Evolutionary conservation across 2,888 invertebrate genomes (phyloP).

Genomic region (Spatulosminthurus flaviceps): DNA sequence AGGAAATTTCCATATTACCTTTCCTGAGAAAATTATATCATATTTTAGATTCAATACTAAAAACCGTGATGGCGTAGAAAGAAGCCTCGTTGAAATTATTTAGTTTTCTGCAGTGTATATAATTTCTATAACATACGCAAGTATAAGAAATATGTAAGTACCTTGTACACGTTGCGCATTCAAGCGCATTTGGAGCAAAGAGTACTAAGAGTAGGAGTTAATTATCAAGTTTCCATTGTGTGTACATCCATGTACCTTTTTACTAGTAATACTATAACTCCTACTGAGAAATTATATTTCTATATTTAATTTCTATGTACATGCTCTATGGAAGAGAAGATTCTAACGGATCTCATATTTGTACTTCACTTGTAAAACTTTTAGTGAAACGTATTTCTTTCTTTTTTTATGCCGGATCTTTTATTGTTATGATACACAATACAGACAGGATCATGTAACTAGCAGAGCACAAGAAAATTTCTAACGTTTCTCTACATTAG

Average conservation of each 20-base stretch:
- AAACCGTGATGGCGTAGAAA: not conserved
- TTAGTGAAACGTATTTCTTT: not conserved
- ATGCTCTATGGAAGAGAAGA: no score
- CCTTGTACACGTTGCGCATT: not conserved
- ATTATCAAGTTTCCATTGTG: slow-evolving; percentile 15
- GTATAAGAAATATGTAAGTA: no score
- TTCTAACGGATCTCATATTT: not conserved
- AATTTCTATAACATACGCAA: no score
- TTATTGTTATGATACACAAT: not conserved
- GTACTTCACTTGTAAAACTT: not conserved
- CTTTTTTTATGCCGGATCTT: not conserved
- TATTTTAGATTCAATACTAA: not conserved
- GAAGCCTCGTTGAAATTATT: not conserved
- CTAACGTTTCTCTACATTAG: no score
- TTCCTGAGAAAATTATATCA: not conserved
- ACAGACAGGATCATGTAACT: no score
- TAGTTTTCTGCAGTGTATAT: not conserved
- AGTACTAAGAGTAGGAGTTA: slow-evolving; percentile 10
- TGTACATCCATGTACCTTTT: no score
- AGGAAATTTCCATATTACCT: not conserved
- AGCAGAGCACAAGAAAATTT: no score
- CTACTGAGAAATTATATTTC: no score
- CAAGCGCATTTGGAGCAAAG: slow-evolving; percentile 10
- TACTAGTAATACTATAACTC: no score
- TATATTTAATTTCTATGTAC: slow-evolving; percentile 10